Percentiles rank a stretch among this genome's conserved stretches.
Evolutionary conservation across 1,140 invertebrate species (phyloP).

Genomic region (Lepeophtheirus salmonis): DNA sequence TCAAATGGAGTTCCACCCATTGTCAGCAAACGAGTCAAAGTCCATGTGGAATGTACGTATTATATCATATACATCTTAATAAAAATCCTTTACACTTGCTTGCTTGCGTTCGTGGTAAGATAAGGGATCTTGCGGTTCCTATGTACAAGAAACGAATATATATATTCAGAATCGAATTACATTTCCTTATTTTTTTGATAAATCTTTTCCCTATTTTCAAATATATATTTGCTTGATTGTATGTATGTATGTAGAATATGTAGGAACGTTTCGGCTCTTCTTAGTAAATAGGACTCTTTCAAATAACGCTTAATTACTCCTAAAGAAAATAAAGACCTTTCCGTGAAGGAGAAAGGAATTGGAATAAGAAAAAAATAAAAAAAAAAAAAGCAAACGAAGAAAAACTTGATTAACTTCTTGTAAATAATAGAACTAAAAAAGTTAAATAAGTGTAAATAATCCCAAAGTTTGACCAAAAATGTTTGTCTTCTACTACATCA

Average conservation of each 20-base stretch:
- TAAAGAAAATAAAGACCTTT: not conserved
- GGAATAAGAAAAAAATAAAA: too few species aligned
- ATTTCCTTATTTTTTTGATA: not conserved
- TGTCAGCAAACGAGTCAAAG: constrained; percentile 74
- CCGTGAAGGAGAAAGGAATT: too few species aligned
- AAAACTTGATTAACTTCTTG: too few species aligned
- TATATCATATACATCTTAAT: not conserved
- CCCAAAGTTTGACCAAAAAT: not conserved
- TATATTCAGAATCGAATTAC: not conserved
- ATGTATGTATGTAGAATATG: too few species aligned
- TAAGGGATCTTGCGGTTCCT: too few species aligned
- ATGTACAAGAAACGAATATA: not conserved
- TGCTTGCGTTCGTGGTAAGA: too few species aligned
- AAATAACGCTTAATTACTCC: not conserved
- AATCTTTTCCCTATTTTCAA: too few species aligned
- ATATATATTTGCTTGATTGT: too few species aligned
- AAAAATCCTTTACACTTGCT: too few species aligned
- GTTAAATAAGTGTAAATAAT: not conserved
- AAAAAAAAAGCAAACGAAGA: too few species aligned
- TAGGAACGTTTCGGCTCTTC: not conserved
- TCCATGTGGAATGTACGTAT: constrained; percentile 80
- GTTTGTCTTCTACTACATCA: not conserved
- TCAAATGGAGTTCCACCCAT: constrained; percentile 34
- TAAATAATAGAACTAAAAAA: not conserved
- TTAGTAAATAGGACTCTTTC: too few species aligned